Evolutionary conservation across 2,113 vertebrate species (phyloP), one percentile per base, ranked within the genome.

Genomic region (Silurus glanis): DNA sequence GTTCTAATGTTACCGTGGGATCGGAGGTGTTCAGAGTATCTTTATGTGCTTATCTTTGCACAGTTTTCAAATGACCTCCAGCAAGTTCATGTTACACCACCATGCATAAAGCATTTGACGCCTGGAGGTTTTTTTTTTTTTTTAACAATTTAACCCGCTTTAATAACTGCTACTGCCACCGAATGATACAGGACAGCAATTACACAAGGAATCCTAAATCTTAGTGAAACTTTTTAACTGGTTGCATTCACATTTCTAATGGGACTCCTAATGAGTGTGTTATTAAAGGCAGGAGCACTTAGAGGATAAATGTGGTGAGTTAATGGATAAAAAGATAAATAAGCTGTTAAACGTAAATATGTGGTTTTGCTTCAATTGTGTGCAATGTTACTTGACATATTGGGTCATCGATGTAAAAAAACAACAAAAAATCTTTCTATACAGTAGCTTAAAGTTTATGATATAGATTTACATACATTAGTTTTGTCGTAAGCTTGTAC

Each of bases 141-240:
- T 80, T 47, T 23, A 59, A 61, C 45, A 4, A 80, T 61, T 47
- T 47, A 61, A 23, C 23, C 28, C 49, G 47, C 56, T 45, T 80
- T 61, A 80, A 59, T 61, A 80, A 59, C 28, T 8, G 19, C 37
- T 37, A 21, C 76, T 58, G 53, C 55, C 16, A 59, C 8, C 10
- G 55, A 80, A 80, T 37, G 25, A 80, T 59, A 37, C 55, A 37
- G 76, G 4, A 80, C 59, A 58, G 55, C 37, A 56, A 80, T 80
- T 79, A 58, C 28, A 79, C 19, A 37, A 58, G 53, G 53, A 53
- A 71, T 55, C 74, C 49, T 76, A 25, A 55, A 53, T 76, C 49
- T 53, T 76, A 14, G 49, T 13, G 10, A 23, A 79, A 37, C 53
- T 58, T 79, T 58, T 58, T 79, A 79, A 37, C 55, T 79, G 74